Base-by-base conservation (phyloP, 2,797 vertebrate species). In the Pelochelys cantorii region DNA sequence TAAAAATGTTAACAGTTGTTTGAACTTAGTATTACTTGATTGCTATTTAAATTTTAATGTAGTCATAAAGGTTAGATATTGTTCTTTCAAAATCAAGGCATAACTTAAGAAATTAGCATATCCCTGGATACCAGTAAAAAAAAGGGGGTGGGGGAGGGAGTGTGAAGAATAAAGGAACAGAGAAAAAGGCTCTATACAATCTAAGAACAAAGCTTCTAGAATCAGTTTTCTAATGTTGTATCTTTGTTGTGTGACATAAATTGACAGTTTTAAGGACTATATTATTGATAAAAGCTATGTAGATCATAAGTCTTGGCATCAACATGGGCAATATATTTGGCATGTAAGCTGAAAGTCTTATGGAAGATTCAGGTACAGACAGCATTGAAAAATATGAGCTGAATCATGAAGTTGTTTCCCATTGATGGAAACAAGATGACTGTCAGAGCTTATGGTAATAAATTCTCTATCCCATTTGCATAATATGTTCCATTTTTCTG, bases 71-170 rank as follows among this genome's bases (percentile, higher is more conserved):
- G 48, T 88, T 90, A 93, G 11, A 93, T 29, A 62, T 62, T 90
- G 29, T 62, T 84, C 65, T 94, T 86, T 88, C 62, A 85, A 68
- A 92, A 94, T 17, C 25, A 92, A 92, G 48, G 18, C 29, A 88
- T 88, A 90, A 65, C 29, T 91, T 81, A 87, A 42, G 79, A 65
- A 84, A 95, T 93, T 93, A 96, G 77, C 78, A 88, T 89, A 89
- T 85, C 34, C 65, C 48, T 85, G 65, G 15, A 25, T 89, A 57
- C 0, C 1, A 84, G 48, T 53, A 52, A 89, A 55, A 85, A 78
- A 77, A 84, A 88, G 31, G 55, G 4, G 11, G 75, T 22, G 37
- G 75, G 22, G n/a, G 78, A 87, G 56, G 20, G 79, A 93, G 86
- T 14, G 2, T 1, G 79, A 83, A 89, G 27, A 85, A 89, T 57